Evolutionary conservation across 2,113 vertebrate genomes (phyloP).

Genomic region (Epinephelus lanceolatus): DNA sequence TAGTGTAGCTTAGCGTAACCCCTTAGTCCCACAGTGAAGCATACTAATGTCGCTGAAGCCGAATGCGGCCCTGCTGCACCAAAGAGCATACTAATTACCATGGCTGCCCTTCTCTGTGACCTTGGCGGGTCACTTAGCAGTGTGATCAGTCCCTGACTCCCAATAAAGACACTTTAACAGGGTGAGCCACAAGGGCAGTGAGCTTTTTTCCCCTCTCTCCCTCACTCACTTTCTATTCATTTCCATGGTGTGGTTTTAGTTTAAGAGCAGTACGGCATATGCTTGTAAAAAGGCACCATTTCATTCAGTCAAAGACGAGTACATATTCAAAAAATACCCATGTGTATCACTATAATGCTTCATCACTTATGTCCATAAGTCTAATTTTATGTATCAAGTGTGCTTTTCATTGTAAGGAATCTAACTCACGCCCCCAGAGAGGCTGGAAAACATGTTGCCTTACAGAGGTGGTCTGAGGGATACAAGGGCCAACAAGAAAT

Average conservation of each 20-base stretch:
- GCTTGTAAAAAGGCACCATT: not conserved
- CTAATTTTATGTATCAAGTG: not conserved
- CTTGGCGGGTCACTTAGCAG: constrained; percentile 97
- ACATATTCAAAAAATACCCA: not conserved
- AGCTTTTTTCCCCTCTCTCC: constrained; percentile 53
- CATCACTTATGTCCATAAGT: not conserved
- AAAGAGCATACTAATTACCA: constrained; percentile 97
- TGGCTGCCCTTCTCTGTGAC: constrained; percentile 95
- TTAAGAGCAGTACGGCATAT: constrained; percentile 15
- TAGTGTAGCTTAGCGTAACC: constrained; percentile 59
- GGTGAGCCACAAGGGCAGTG: constrained; percentile 91
- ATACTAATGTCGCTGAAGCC: constrained; percentile 74
- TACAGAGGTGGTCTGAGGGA: not conserved
- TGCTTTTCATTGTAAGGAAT: not conserved
- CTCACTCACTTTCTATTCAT: constrained; percentile 41
- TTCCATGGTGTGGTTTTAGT: constrained; percentile 35
- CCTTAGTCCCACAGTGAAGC: constrained; percentile 56
- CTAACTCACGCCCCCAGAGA: not conserved
- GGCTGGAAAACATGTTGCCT: not conserved
- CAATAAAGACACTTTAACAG: constrained; percentile 98
- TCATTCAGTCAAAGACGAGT: not conserved
- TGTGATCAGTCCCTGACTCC: constrained; percentile 99
- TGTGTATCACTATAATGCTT: not conserved
- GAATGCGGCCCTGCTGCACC: constrained; percentile 87
- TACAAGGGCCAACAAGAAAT: not conserved